Evolutionary conservation across 2,113 vertebrate genomes (phyloP).

Genomic region (Bufo gargarizans): DNA sequence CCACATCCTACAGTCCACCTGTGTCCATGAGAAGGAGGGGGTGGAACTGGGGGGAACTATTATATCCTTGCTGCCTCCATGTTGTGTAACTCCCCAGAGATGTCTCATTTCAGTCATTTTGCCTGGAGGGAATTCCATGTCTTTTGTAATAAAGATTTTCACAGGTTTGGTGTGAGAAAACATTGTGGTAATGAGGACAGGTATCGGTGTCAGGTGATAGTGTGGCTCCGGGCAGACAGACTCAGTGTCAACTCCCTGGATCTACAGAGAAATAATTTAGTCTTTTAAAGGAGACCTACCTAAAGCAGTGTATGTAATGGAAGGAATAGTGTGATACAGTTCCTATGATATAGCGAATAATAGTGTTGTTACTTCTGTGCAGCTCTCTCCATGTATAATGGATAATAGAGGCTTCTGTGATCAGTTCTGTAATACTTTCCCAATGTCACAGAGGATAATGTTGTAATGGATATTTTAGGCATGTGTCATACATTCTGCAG

Average conservation of each 20-base stretch:
- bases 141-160: slow-evolving; percentile 25
- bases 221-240: not conserved
- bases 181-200: not conserved
- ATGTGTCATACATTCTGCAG: not conserved
- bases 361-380: too few species aligned
- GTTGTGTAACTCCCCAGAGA: not conserved
- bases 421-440: not conserved
- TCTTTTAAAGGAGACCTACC: not conserved
- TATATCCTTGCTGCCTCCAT: not conserved
- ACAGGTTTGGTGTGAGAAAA: slow-evolving; percentile 27
- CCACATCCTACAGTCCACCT: not conserved
- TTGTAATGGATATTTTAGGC: not conserved
- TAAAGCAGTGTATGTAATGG: too few species aligned
- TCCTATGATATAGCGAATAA: too few species aligned
- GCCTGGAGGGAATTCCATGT: slow-evolving; percentile 29
- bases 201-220: slow-evolving; percentile 1
- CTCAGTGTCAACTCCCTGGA: not conserved
- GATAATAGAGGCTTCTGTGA: not conserved
- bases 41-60: not conserved
- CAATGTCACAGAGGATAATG: not conserved
- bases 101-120: not conserved
- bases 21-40: not conserved
- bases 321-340: too few species aligned
- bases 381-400: too few species aligned
- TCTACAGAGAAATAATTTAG: not conserved